Conservation (phyloP, 1,140 invertebrate genomes). For the Megathymus violae region DNA sequence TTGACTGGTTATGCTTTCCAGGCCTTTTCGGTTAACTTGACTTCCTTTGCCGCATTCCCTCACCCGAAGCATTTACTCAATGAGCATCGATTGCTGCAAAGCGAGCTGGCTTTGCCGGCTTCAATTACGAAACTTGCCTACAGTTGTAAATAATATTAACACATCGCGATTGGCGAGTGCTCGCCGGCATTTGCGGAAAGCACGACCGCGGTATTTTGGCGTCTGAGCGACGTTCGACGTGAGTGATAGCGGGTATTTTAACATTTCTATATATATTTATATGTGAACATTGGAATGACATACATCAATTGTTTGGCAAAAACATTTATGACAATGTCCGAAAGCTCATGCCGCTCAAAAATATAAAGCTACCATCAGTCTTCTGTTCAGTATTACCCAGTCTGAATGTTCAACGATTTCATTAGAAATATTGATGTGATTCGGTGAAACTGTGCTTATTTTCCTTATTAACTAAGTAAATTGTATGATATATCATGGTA, state of each 20-base stretch:
- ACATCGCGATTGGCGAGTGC: slow-evolving; percentile 67
- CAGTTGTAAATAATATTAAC: slow-evolving; percentile 79
- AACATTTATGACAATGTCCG: too few relatives aligned
- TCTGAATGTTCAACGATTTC: too few relatives aligned
- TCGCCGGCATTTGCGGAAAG: slow-evolving; percentile 70
- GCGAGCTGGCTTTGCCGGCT: slow-evolving; percentile 15
- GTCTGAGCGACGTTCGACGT: slow-evolving; percentile 37
- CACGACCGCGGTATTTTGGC: slow-evolving; percentile 74
- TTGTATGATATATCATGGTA: background rate
- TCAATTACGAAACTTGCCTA: slow-evolving; percentile 51
- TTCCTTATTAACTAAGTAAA: background rate
- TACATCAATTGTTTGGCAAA: too few relatives aligned
- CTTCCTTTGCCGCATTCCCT: slow-evolving; percentile 37
- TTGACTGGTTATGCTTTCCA: too few relatives aligned
- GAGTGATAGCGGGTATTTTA: slow-evolving; percentile 35
- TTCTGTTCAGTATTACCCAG: too few relatives aligned
- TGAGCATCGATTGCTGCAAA: slow-evolving; percentile 7
- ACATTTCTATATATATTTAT: too few relatives aligned
- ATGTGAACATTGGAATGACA: too few relatives aligned
- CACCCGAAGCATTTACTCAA: slow-evolving; percentile 28
- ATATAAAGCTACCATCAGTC: too few relatives aligned
- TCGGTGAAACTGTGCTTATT: too few relatives aligned
- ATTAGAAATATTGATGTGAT: too few relatives aligned
- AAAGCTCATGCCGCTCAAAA: too few relatives aligned
- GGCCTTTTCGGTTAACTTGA: too few relatives aligned